Base-by-base conservation (phyloP, 2,797 vertebrate genomes). In the Taenioides sp. region DNA sequence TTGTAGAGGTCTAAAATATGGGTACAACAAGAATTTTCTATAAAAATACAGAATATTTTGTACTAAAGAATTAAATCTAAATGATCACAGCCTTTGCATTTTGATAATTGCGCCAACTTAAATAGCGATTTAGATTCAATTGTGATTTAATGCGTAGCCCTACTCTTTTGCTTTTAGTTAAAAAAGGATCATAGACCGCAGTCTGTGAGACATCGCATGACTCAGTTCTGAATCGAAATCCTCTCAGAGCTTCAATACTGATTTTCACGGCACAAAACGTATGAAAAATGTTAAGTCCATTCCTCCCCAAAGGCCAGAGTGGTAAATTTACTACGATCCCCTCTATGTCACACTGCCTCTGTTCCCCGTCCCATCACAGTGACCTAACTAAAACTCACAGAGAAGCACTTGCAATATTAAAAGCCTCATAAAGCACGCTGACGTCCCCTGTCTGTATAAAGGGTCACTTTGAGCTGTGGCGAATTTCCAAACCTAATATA, bases 391-490 rank as follows among this genome's bases (percentile, higher is more conserved):
- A 54, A 69, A 67, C 22, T n/a, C 61, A 63, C 9, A 40, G 31
- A 76, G 61, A 68, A 83, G 69, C 84, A 84, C 85, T 87, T 70
- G 68, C 28, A 73, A 76, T 79, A 88, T 84, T 83, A 77, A 78
- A 85, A 78, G 71, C 70, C 69, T 49, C 77, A 71, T 85, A 86
- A 88, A 88, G 74, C 20, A 77, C 71, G 23, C 65, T 68, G 25
- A 84, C 47, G 64, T 52, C 65, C 27, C 25, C 52, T 74, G 77
- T 77, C 67, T 80, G 80, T 69, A 58, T 63, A 67, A 81, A 83
- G 88, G 86, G 90, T 91, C 78, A 91, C 86, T 86, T 84, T 88
- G 81, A 84, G 81, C 73, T 72, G 47, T 79, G 82, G 87, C 81
- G 57, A 27, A 75, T 71, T 54, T 86, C 74, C 81, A 90, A 66